These are phyloP conservation scores for Taeniopygia guttata DNA, from an alignment of 2,797 vertebrate species.

Conservation along the genomic window DNA sequence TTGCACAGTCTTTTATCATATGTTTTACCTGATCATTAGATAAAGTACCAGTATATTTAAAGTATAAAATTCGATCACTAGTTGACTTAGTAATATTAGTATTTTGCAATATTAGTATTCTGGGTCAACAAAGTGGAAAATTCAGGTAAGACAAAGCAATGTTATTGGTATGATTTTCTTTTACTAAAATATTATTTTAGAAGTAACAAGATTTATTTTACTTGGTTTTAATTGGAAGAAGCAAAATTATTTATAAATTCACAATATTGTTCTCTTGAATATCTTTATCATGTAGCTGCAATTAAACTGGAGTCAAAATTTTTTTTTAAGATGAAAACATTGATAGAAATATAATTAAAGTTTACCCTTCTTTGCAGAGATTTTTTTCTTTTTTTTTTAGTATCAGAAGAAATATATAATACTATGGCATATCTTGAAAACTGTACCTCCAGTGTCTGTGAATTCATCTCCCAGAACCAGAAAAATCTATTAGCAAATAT, in stretches of 20 bases:
- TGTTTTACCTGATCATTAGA: not conserved
- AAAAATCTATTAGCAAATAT: not conserved
- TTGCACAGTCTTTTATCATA: not conserved
- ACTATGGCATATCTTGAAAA: not conserved
- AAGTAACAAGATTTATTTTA: not conserved
- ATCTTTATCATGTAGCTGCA: not conserved
- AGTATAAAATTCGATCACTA: not conserved
- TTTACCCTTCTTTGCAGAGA: not conserved
- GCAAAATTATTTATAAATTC: not conserved
- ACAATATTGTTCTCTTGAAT: not conserved
- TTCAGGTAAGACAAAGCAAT: not conserved
- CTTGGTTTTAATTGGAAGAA: not conserved
- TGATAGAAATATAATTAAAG: not conserved
- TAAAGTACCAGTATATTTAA: not conserved
- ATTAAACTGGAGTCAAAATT: not conserved
- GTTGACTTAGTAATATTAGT: not conserved
- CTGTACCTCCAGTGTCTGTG: not conserved
- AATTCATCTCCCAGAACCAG: not conserved
- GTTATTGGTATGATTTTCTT: not conserved
- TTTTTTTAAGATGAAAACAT: not conserved
- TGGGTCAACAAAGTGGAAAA: not conserved
- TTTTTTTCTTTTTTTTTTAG: not conserved
- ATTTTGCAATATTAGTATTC: not conserved
- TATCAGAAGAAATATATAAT: not conserved
- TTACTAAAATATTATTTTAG: not conserved